These are phyloP conservation scores for Atrichornis clamosus DNA, from an alignment of 2,113 vertebrate species.

Conservation along the genomic window DNA sequence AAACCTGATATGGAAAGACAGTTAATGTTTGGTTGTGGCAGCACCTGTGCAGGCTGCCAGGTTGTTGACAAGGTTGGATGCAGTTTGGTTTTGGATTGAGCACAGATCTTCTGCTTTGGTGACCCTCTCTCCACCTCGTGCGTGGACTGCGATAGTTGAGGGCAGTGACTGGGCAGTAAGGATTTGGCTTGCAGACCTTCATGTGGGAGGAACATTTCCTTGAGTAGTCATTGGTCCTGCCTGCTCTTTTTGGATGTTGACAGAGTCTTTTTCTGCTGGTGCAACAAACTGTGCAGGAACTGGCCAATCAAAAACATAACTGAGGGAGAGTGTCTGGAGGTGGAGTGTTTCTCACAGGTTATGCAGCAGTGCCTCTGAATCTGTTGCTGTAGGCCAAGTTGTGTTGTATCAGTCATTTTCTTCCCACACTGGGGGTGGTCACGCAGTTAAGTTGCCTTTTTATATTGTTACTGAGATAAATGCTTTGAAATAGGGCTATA, in stretches of 20 bases:
- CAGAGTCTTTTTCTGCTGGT: not conserved
- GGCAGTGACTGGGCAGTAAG: not conserved
- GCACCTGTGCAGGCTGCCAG: not conserved
- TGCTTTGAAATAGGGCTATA: not conserved
- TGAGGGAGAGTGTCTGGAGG: not conserved
- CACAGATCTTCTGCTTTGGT: not conserved
- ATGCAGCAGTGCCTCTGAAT: not conserved
- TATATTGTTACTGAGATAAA: not conserved
- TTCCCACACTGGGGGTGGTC: fast-evolving
- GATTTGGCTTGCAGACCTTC: not conserved
- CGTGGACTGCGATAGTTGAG: not conserved
- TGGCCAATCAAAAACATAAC: not conserved
- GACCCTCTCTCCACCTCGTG: not conserved
- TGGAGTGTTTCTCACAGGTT: not conserved
- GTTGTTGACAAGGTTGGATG: not conserved
- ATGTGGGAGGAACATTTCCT: not conserved
- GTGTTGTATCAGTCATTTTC: not conserved
- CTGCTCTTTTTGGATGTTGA: not conserved
- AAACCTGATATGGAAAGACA: not conserved
- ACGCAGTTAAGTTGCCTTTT: not conserved
- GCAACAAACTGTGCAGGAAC: not conserved
- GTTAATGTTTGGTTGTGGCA: not conserved
- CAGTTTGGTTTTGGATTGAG: not conserved
- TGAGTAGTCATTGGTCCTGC: not conserved
- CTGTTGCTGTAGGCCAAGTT: not conserved